Percentiles rank a stretch among this genome's conserved stretches.
phyloP scores from a whole-genome alignment of 2,797 vertebrate species.

The Halcyon badia region DNA sequence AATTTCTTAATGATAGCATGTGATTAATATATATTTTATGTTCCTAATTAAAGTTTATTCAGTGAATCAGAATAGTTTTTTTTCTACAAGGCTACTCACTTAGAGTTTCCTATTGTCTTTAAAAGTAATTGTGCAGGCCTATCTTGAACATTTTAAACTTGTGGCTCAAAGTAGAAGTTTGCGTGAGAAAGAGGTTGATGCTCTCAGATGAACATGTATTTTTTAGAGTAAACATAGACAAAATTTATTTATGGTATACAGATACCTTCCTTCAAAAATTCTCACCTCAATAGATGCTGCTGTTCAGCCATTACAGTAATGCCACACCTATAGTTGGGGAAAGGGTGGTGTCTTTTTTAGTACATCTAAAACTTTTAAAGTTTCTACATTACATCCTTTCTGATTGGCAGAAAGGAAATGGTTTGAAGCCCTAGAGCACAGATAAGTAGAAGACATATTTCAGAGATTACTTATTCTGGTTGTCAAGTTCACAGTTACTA shows the following conservation, averaged over 20 bases:
- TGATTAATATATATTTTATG: not conserved
- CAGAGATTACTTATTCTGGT: not conserved
- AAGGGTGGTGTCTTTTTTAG: not conserved
- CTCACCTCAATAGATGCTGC: not conserved
- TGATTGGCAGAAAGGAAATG: not conserved
- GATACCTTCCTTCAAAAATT: not conserved
- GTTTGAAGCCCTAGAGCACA: not conserved
- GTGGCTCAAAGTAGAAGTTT: not conserved
- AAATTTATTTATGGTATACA: not conserved
- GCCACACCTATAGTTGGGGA: not conserved
- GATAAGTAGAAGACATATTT: not conserved
- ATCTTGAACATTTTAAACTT: not conserved
- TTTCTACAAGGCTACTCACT: not conserved
- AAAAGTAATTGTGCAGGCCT: not conserved
- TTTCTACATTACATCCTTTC: not conserved
- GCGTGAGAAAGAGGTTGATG: not conserved
- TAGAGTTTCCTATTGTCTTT: not conserved
- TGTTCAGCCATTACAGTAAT: not conserved
- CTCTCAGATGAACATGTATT: not conserved
- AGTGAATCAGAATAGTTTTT: not conserved
- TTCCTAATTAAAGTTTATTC: not conserved
- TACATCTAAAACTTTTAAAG: not conserved
- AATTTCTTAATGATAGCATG: conserved; percentile 6
- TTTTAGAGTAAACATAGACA: not conserved
- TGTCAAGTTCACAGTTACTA: conserved; percentile 71